Percentiles rank a stretch among this genome's conserved stretches.
Conservation (phyloP, 2,888 invertebrate species). For the Hyposoter dolosus region DNA sequence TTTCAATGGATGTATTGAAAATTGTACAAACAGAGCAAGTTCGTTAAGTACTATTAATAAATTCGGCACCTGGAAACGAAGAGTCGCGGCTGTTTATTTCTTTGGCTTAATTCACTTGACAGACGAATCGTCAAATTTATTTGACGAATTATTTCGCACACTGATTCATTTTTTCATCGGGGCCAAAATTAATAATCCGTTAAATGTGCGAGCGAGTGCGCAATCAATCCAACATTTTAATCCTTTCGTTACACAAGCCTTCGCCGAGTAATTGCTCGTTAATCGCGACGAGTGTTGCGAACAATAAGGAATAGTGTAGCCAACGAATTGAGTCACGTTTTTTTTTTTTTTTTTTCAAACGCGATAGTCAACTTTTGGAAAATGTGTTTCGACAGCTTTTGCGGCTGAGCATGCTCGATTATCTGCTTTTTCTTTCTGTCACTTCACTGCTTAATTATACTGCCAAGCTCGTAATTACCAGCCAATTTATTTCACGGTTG, state of each 20-base stretch:
- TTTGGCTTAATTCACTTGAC: neutral
- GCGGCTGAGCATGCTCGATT: neutral
- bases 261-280: neutral
- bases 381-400: conserved; percentile 1
- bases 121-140: neutral
- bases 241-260: neutral
- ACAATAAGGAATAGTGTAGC: neutral
- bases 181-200: neutral
- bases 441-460: neutral
- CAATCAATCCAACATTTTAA: neutral
- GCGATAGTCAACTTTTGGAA: neutral
- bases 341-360: neutral
- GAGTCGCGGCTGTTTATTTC: neutral
- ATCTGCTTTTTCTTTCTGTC: neutral
- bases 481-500: neutral
- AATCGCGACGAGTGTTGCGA: neutral
- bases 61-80: neutral
- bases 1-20: conserved; percentile 27
- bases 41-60: conserved; percentile 22
- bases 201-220: neutral
- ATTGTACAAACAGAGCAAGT: conserved; percentile 23
- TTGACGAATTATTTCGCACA: neutral
- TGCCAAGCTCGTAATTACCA: neutral
- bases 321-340: neutral
- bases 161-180: neutral